These are phyloP conservation scores for Pristionchus mayeri DNA, from an alignment of 2,888 invertebrate genomes.

Conservation along the genomic window DNA sequence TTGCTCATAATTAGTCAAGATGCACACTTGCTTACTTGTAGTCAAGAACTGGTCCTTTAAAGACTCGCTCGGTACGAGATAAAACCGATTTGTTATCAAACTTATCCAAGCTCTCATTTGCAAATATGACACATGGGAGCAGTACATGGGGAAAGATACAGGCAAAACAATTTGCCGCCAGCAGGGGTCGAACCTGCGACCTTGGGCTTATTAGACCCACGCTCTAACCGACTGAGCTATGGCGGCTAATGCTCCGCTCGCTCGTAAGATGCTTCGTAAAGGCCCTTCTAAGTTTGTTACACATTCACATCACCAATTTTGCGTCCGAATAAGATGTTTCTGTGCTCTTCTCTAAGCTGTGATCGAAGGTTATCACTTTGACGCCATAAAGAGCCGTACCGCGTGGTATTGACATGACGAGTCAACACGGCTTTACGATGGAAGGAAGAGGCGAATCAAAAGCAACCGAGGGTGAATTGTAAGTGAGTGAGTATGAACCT, in stretches of 20 bases:
- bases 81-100: not conserved
- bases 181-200: conserved; percentile 59
- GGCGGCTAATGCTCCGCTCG: conserved; percentile 1
- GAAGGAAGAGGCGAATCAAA: not conserved
- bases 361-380: conserved; percentile 4
- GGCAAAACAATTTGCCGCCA: conserved; percentile 44
- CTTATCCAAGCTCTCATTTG: not conserved
- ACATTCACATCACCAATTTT: not conserved
- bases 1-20: not conserved
- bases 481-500: too few relatives aligned
- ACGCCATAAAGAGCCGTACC: not conserved
- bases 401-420: not conserved
- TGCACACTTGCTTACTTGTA: conserved; percentile 25
- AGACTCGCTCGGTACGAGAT: not conserved
- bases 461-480: not conserved
- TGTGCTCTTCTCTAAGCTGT: not conserved
- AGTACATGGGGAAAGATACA: not conserved
- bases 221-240: conserved; percentile 59
- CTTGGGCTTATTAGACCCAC: conserved; percentile 59
- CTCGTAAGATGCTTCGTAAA: not conserved
- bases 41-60: conserved; percentile 15
- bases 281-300: not conserved
- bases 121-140: not conserved
- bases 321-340: not conserved
- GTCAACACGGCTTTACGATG: not conserved